phyloP scores from a whole-genome alignment of 2,797 vertebrate genomes.

The Tinamus major region DNA sequence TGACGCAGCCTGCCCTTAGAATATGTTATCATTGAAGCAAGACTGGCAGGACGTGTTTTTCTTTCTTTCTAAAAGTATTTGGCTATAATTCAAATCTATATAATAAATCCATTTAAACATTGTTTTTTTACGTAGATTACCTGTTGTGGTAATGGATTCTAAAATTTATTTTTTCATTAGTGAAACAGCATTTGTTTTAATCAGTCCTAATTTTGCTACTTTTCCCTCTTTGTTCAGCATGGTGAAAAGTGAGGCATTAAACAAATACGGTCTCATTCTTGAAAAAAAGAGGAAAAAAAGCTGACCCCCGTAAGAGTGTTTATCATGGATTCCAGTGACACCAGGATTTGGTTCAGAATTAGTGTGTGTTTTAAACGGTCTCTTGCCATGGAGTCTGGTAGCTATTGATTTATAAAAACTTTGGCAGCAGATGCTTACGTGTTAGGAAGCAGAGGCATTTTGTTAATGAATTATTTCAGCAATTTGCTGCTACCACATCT shows the following conservation, averaged over 20 bases:
- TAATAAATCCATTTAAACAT: background rate
- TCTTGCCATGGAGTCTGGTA: background rate
- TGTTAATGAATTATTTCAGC: background rate
- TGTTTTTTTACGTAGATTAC: background rate
- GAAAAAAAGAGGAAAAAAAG: background rate
- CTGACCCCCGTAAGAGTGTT: background rate
- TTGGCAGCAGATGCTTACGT: background rate
- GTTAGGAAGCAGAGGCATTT: slow-evolving; percentile 26
- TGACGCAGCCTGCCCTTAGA: background rate
- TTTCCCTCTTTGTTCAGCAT: background rate
- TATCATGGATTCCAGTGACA: background rate
- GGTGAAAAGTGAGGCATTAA: background rate
- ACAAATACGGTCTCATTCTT: background rate
- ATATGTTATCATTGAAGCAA: accelerated
- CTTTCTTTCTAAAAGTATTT: background rate
- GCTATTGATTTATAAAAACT: background rate
- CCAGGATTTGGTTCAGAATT: background rate
- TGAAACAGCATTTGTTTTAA: background rate
- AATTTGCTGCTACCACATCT: slow-evolving; percentile 3
- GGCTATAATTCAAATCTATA: background rate
- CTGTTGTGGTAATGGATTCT: background rate
- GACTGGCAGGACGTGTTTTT: background rate
- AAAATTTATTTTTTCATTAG: background rate
- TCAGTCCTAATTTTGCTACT: background rate
- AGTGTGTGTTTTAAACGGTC: background rate